phyloP scores from a whole-genome alignment of 2,888 invertebrate species.

The Hirtodrosophila trivittata region DNA sequence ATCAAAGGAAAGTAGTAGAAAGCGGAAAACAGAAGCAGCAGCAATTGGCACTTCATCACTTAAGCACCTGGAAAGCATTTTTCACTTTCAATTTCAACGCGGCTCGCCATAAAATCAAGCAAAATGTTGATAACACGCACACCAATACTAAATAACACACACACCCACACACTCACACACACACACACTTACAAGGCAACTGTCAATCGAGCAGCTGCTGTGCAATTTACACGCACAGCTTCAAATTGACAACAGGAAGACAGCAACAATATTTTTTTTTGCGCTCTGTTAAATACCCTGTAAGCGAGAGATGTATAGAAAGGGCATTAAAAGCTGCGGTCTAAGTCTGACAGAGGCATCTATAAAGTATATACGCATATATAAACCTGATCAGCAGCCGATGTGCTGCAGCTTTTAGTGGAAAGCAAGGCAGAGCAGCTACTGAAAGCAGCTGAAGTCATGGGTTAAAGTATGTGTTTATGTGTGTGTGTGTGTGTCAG shows the following conservation, averaged over 20 bases:
- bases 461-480: too few relatives aligned
- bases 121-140: conserved; percentile 61
- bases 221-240: conserved; percentile 76
- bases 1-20: conserved; percentile 57
- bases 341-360: background rate
- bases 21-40: conserved; percentile 20
- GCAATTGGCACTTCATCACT: conserved; percentile 79
- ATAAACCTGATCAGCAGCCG: too few relatives aligned
- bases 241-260: conserved; percentile 71
- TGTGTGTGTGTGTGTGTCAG: too few relatives aligned
- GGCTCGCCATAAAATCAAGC: conserved; percentile 71
- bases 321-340: background rate
- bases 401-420: too few relatives aligned
- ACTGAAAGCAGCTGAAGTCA: too few relatives aligned
- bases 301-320: background rate
- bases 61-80: conserved; percentile 78
- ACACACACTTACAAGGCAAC: conserved; percentile 27
- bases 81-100: conserved; percentile 78
- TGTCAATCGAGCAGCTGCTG: conserved; percentile 76
- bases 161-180: conserved; percentile 13
- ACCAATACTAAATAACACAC: conserved; percentile 8
- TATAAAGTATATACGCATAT: conserved; percentile 4
- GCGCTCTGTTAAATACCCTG: background rate
- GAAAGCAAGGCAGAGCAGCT: too few relatives aligned
- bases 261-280: conserved; percentile 33